Conservation (phyloP, 2,113 vertebrate species). For the Tursiops truncatus region DNA sequence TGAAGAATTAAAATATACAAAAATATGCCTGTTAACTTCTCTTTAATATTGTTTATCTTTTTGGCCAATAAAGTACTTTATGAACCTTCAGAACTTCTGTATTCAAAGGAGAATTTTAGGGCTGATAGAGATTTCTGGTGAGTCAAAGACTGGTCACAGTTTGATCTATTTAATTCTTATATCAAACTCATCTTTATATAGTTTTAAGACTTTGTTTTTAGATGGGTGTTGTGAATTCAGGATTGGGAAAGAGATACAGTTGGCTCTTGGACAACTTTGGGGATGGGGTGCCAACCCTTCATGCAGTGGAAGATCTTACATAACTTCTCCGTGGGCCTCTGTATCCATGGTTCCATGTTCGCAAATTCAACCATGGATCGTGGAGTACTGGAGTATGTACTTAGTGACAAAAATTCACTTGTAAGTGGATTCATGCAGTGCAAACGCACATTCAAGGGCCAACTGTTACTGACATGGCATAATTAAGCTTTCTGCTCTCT, state of each 20-base stretch:
- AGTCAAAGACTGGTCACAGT: background rate
- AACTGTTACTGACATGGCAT: background rate
- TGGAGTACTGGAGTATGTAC: too few species aligned
- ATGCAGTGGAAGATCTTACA: too few species aligned
- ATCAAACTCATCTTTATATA: background rate
- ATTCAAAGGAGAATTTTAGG: slow-evolving; percentile 4
- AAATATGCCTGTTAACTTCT: background rate
- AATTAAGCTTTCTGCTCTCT: background rate
- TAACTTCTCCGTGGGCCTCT: too few species aligned
- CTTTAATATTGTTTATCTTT: background rate
- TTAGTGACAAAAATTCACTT: too few species aligned
- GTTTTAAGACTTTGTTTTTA: slow-evolving; percentile 22
- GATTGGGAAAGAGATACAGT: background rate
- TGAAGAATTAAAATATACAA: slow-evolving; percentile 11
- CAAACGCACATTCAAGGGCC: too few species aligned
- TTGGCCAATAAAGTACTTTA: background rate
- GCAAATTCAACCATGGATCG: too few species aligned
- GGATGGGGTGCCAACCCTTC: too few species aligned
- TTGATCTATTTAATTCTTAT: background rate
- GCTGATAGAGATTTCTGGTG: background rate
- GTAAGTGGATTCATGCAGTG: too few species aligned
- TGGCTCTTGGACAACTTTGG: too few species aligned
- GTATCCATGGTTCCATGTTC: too few species aligned
- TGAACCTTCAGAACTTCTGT: background rate
- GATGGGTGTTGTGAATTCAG: background rate